Evolutionary conservation across 2,797 vertebrate species (phyloP).

Genomic region (Alosa sapidissima): DNA sequence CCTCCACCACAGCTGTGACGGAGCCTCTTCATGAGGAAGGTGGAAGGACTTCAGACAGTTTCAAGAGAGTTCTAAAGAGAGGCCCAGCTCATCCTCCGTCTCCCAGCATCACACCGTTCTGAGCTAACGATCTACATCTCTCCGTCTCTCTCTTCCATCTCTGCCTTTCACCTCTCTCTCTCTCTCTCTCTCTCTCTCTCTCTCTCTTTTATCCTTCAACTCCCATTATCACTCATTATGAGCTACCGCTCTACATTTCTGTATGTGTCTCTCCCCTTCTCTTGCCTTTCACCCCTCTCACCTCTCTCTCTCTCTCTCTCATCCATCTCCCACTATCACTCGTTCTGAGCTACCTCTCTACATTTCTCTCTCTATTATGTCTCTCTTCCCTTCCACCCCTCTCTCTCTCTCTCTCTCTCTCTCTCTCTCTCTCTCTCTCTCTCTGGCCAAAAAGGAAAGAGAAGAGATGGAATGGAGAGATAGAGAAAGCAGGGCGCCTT

Average conservation of each 20-base stretch:
- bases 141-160: background rate
- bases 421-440: background rate
- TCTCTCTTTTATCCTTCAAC: too few relatives aligned
- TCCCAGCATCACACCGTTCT: background rate
- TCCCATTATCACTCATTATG: background rate
- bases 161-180: too few relatives aligned
- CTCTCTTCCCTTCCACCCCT: background rate
- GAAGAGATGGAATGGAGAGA: conserved; percentile 1
- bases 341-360: background rate
- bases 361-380: background rate
- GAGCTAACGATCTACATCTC: background rate
- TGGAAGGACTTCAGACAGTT: background rate
- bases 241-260: background rate
- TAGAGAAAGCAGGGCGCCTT: conserved; percentile 35
- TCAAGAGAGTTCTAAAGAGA: background rate
- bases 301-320: background rate
- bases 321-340: background rate
- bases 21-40: background rate
- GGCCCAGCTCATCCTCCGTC: background rate
- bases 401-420: background rate
- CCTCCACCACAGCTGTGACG: background rate
- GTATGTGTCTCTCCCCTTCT: background rate
- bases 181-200: too few relatives aligned
- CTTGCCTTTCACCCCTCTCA: background rate
- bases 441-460: background rate